phyloP scores from a whole-genome alignment of 23 tunicate genomes.

The Styela plicata region DNA sequence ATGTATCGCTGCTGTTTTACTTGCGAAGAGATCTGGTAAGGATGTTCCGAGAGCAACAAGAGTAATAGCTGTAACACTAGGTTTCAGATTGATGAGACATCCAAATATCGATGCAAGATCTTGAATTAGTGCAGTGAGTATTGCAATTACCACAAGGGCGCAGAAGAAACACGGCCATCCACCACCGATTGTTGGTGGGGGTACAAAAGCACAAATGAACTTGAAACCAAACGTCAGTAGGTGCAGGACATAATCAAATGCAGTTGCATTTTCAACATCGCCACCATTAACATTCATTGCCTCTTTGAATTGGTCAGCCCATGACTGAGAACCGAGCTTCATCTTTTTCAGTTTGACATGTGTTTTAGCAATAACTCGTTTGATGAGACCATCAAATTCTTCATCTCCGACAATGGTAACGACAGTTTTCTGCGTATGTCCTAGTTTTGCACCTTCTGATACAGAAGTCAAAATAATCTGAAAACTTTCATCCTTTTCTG shows the following conservation, averaged over 20 bases:
- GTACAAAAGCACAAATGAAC: conserved; percentile 87
- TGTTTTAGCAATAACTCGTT: conserved; percentile 90
- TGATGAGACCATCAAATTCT: conserved; percentile 88
- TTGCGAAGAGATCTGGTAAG: conserved; percentile 96
- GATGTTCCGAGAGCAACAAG: conserved; percentile 96
- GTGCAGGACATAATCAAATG: conserved; percentile 96
- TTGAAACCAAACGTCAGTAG: conserved; percentile 95
- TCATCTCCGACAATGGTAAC: conserved; percentile 99
- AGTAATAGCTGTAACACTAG: conserved; percentile 93
- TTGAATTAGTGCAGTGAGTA: conserved; percentile 77
- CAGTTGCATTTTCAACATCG: conserved; percentile 83
- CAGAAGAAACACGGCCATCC: conserved; percentile 92
- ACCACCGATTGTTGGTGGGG: conserved; percentile 84
- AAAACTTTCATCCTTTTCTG: conserved; percentile 91
- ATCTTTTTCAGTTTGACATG: conserved; percentile 74
- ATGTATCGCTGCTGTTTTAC: conserved; percentile 80
- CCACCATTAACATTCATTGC: conserved; percentile 99
- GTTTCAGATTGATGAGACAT: conserved; percentile 79
- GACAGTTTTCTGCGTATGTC: conserved; percentile 87
- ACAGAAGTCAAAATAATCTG: conserved; percentile 44
- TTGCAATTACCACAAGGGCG: conserved; percentile 61
- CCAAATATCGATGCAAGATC: conserved; percentile 91
- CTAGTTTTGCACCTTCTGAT: conserved; percentile 85
- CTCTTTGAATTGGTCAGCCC: conserved; percentile 91
- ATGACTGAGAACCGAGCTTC: conserved; percentile 89